These are phyloP conservation scores for Xyliphius kryptos DNA, from an alignment of 2,113 vertebrate genomes.

Conservation along the genomic window DNA sequence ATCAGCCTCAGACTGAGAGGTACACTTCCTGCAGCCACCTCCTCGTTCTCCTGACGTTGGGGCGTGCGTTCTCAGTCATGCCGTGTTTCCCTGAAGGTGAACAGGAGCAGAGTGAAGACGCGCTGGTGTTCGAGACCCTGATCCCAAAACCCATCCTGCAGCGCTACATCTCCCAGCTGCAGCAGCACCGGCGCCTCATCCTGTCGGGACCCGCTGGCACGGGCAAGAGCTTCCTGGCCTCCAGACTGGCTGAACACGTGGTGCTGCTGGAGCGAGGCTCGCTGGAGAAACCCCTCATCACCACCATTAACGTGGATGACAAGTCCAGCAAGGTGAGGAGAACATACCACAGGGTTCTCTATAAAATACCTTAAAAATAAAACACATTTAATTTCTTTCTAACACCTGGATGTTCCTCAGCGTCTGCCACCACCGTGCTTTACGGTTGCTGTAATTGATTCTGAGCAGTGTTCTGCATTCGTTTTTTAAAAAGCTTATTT, in stretches of 20 bases:
- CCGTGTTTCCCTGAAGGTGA: constrained; percentile 60
- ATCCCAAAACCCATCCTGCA: constrained; percentile 92
- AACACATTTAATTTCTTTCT: too few species aligned
- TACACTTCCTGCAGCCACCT: constrained; percentile 42
- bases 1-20: constrained; percentile 90
- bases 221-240: constrained; percentile 89
- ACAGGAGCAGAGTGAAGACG: constrained; percentile 75
- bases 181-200: constrained; percentile 86
- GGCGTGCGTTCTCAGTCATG: too few species aligned
- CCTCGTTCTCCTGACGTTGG: too few species aligned
- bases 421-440: too few species aligned
- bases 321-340: constrained; percentile 89
- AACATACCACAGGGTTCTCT: too few species aligned
- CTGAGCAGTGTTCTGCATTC: too few species aligned
- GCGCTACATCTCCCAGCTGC: constrained; percentile 85
- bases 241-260: constrained; percentile 79
- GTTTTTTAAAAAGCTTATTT: too few species aligned
- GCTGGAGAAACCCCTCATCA: constrained; percentile 71
- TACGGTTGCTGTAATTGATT: too few species aligned
- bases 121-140: constrained; percentile 85
- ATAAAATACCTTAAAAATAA: too few species aligned
- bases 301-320: constrained; percentile 94
- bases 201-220: constrained; percentile 92
- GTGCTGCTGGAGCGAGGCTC: constrained; percentile 81
- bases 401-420: too few species aligned